Evolutionary conservation across 2,888 invertebrate genomes (phyloP), one percentile per base, ranked within the genome.

Genomic region (Zele albiditarsus): DNA sequence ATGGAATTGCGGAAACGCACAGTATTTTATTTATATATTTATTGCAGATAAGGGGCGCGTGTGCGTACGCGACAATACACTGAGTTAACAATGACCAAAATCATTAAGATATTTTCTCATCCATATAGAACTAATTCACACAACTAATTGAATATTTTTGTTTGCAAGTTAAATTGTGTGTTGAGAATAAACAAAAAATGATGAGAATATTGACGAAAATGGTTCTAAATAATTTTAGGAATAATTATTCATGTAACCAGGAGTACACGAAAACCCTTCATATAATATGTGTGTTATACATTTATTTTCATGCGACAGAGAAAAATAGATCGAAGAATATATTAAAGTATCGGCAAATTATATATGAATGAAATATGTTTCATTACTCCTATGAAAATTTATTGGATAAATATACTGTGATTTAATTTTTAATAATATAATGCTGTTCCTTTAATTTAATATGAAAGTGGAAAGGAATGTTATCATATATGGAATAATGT

Each of bases 1-100:
- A 20, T 53, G 53, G 53, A 53, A 53, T 53, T 20, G 20, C 53
- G 53, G 53, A 53, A 33, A 12, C 38, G 38, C 63, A 63, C 38
- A 63, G 63, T 33, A 31, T 31, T 23, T 38, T 31, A 31, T 53
- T 53, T 53, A 53, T 53, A 53, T 53, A 53, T 20, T 53, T 53
- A 53, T 53, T 20, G n/a, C 3, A 53, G 20, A 53, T 53, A 23
- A 20, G 8, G 20, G n/a, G n/a, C n/a, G 20, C 53, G 46, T 46
- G 46, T 46, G n/a, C 16, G 2, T 53, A 10, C 20, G 6, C 20
- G 10, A 53, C n/a, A 20, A 46, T n/a, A 46, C n/a, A 46, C n/a
- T 16, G 16, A 46, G n/a, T 4, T 53, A 53, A 53, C 3, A 2
- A 6, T 20, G 8, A 53, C 53, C 53, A 53, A 53, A 53, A 53